Base-by-base conservation (phyloP, 2,888 invertebrate species). In the Noctua pronuba region DNA sequence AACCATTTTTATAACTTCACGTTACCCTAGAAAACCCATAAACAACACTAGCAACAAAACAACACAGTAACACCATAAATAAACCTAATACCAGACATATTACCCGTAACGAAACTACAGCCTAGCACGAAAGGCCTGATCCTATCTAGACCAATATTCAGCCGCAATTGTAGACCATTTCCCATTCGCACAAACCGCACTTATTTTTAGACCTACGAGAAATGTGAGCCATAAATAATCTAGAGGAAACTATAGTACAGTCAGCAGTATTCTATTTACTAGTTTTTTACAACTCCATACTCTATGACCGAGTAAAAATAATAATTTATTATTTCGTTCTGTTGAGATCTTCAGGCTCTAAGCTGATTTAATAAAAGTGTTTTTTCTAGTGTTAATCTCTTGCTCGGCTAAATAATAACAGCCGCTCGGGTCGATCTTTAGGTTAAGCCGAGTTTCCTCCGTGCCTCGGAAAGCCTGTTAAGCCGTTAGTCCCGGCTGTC, bases 91-190 rank as follows among this genome's bases (percentile, higher is more conserved):
- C 31, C 16, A 49, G 28, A 31, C 41, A 31, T 79, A 83, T 80
- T 76, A 64, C 62, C 58, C 18, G n/a, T 66, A 68, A 58, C 74
- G 31, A 69, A 77, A 83, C 55, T 68, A 67, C 72, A 69, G 46
- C 2, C 2, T 38, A 75, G 73, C 83, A 84, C 83, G 77, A 72
- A 76, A 62, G 38, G 28, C 44, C 6, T 68, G 71, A 68, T 83
- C 10, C 71, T 64, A 84, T 83, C 77, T 64, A 77, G 74, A 58
- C 38, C 49, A 58, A 77, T 69, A 80, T 72, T 13, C 64, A 77
- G 24, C 58, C 35, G 38, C 24, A 35, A 73, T 64, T 28, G 79
- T 35, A 79, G 41, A 74, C 67, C 41, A 41, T 80, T 80, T 80
- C 55, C 71, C 6, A 58, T 79, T 77, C 16, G 60, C 74, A 71